Evolutionary conservation across 2,888 invertebrate species (phyloP).

Genomic region (Nephrocerus scutellatus): DNA sequence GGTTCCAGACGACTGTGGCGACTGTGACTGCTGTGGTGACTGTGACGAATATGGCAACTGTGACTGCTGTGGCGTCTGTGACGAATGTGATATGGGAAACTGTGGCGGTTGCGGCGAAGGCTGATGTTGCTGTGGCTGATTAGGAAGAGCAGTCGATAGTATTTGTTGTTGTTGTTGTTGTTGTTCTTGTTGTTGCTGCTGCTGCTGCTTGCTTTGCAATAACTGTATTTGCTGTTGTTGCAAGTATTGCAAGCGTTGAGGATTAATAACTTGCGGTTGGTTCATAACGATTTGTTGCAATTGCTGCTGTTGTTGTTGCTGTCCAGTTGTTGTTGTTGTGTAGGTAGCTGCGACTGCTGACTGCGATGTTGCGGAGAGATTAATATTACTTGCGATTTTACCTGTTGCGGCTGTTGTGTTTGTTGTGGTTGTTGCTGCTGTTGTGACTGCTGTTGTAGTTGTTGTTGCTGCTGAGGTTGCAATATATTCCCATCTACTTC

Average conservation of each 20-base stretch:
- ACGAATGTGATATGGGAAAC: slow-evolving; percentile 46
- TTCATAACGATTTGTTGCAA: slow-evolving; percentile 51
- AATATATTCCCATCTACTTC: too few species aligned
- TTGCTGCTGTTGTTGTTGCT: slow-evolving; percentile 40
- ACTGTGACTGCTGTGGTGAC: too few species aligned
- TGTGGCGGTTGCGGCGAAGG: slow-evolving; percentile 46
- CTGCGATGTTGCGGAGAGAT: too few species aligned
- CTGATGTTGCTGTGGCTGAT: slow-evolving; percentile 41
- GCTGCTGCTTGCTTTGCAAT: slow-evolving; percentile 43
- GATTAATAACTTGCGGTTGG: slow-evolving; percentile 47
- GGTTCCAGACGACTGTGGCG: too few species aligned
- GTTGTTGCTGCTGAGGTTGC: slow-evolving; percentile 38
- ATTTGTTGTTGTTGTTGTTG: slow-evolving; percentile 39
- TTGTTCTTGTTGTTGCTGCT: slow-evolving; percentile 36
- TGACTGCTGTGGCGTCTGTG: slow-evolving; percentile 35
- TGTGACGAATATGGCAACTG: too few species aligned
- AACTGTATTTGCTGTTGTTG: slow-evolving; percentile 41
- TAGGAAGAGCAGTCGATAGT: slow-evolving; percentile 37
- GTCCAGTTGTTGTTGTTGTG: too few species aligned
- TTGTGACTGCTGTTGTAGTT: slow-evolving; percentile 38
- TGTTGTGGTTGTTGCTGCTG: slow-evolving; percentile 41
- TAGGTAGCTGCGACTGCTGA: too few species aligned
- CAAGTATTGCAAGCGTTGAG: slow-evolving; percentile 37
- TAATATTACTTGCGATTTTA: too few species aligned
- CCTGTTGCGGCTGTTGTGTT: too few species aligned